phyloP scores from a whole-genome alignment of 1,140 invertebrate species.

The Planococcus citri region DNA sequence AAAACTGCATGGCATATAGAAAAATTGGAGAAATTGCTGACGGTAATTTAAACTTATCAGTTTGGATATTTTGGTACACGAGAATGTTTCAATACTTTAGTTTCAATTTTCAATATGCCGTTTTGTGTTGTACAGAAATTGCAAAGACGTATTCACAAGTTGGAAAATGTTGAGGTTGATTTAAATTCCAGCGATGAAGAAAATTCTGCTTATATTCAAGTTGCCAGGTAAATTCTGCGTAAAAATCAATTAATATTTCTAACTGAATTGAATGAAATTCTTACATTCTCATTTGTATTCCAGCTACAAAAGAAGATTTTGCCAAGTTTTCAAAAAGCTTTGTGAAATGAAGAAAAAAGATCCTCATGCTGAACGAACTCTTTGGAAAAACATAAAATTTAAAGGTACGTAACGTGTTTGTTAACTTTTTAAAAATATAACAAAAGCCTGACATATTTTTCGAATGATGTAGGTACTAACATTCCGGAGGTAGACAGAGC shows the following conservation, averaged over 20 bases:
- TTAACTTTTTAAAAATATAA: no score
- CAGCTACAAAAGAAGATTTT: background rate
- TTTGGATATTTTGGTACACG: no score
- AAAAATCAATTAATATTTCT: no score
- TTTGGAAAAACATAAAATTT: background rate
- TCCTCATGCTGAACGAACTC: background rate
- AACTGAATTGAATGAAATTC: no score
- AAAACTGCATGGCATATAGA: background rate
- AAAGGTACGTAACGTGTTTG: background rate
- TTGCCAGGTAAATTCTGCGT: background rate
- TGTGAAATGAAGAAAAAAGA: background rate
- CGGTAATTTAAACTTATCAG: background rate
- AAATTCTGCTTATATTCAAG: constrained; percentile 7
- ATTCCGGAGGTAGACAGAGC: background rate
- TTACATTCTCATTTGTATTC: no score
- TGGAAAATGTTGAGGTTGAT: constrained; percentile 11
- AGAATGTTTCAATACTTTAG: no score
- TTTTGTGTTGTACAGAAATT: background rate
- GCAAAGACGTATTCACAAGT: background rate
- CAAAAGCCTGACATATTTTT: background rate
- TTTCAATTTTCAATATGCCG: constrained; percentile 4
- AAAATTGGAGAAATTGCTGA: background rate
- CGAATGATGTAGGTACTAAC: constrained; percentile 4
- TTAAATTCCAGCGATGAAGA: constrained; percentile 6
- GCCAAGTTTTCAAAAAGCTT: constrained; percentile 1